These are phyloP conservation scores for Opisthocomus hoazin DNA, from an alignment of 2,113 vertebrate species.

Conservation along the genomic window DNA sequence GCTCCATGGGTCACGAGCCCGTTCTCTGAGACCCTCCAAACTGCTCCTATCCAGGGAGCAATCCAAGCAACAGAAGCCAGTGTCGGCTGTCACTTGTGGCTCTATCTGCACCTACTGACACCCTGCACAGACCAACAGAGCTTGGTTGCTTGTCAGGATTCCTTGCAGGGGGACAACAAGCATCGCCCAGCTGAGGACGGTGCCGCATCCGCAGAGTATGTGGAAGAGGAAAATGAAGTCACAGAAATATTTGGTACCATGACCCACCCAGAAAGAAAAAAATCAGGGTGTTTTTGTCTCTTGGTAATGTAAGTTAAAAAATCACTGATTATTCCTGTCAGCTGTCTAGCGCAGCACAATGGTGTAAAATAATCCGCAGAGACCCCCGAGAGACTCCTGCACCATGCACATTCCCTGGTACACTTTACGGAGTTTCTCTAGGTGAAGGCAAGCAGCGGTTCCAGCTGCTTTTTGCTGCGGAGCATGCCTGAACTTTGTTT, in stretches of 20 bases:
- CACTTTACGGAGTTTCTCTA: neutral
- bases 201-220: rapidly evolving
- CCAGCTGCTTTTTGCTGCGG: neutral
- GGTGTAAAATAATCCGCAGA: neutral
- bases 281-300: neutral
- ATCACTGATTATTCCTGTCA: neutral
- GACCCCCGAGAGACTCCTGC: neutral
- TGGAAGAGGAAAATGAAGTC: neutral
- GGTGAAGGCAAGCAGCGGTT: neutral
- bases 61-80: neutral
- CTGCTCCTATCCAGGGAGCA: rapidly evolving
- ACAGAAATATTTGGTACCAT: neutral
- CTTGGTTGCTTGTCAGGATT: neutral
- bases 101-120: neutral
- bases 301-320: neutral
- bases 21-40: neutral
- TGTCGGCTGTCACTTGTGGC: rapidly evolving
- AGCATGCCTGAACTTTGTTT: neutral
- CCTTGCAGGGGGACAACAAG: neutral
- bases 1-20: rapidly evolving
- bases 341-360: neutral
- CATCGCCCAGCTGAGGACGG: rapidly evolving
- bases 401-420: rapidly evolving
- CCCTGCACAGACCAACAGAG: neutral
- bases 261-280: neutral